phyloP scores from a whole-genome alignment of 2,797 vertebrate species.

The Xerus rutilus region DNA sequence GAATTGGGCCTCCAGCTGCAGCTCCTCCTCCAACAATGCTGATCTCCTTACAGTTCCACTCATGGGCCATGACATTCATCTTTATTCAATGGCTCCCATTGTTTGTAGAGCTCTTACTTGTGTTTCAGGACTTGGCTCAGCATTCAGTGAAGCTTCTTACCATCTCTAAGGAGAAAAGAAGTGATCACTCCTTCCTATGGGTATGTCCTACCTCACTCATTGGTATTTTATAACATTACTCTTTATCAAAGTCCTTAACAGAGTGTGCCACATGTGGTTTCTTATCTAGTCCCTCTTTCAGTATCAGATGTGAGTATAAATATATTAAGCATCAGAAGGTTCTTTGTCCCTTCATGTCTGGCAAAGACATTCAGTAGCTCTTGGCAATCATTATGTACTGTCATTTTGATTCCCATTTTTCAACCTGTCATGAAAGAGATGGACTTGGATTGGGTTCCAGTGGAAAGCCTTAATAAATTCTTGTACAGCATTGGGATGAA shows the following conservation, averaged over 20 bases:
- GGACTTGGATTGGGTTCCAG: constrained; percentile 18
- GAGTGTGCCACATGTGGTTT: not conserved
- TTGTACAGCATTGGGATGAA: not conserved
- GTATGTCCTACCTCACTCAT: not conserved
- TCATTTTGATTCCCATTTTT: not conserved
- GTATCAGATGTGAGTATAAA: not conserved
- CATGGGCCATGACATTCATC: not conserved
- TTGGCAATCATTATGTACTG: not conserved
- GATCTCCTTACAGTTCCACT: not conserved
- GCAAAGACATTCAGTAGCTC: not conserved
- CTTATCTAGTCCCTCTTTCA: not conserved
- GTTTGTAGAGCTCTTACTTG: not conserved
- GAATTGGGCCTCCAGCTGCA: not conserved
- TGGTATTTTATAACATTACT: not conserved
- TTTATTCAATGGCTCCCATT: not conserved
- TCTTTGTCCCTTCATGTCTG: not conserved
- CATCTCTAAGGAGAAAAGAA: not conserved
- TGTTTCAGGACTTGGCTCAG: constrained; percentile 31
- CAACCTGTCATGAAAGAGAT: constrained; percentile 1
- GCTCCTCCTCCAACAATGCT: not conserved
- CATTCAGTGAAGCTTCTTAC: not conserved
- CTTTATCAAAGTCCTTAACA: not conserved
- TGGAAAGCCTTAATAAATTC: not conserved
- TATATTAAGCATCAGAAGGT: not conserved
- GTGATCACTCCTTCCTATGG: not conserved